These are phyloP conservation scores for Cyphomyrus discorhynchus DNA, from an alignment of 2,113 vertebrate species.

Conservation along the genomic window DNA sequence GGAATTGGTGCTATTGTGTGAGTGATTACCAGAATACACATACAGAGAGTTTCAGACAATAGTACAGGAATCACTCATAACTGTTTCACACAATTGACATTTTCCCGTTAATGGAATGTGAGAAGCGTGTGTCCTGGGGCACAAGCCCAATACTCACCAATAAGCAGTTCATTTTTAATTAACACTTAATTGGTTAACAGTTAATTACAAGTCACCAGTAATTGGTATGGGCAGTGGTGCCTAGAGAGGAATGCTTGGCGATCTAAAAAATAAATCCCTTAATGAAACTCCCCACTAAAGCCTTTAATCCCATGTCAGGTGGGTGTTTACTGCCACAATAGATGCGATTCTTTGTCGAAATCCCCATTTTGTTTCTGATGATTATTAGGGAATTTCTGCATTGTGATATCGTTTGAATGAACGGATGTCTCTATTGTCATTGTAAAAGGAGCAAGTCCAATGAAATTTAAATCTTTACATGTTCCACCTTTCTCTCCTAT, in stretches of 20 bases:
- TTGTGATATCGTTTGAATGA: neutral
- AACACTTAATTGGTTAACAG: neutral
- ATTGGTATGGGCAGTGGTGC: neutral
- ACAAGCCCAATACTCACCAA: neutral
- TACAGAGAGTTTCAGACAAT: neutral
- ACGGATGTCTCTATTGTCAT: neutral
- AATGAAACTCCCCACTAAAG: neutral
- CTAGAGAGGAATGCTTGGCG: neutral
- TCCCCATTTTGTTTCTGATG: neutral
- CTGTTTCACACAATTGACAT: neutral
- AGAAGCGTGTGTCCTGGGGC: neutral
- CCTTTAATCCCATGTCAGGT: neutral
- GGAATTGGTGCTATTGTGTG: neutral
- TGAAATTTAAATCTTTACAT: neutral
- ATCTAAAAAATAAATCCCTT: neutral
- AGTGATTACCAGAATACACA: neutral
- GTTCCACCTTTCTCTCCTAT: neutral
- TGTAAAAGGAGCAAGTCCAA: neutral
- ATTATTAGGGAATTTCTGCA: neutral
- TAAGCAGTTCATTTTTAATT: neutral
- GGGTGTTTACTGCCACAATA: neutral
- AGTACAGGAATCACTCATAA: constrained; percentile 1
- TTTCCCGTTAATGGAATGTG: neutral
- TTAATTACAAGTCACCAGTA: neutral
- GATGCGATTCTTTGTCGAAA: neutral